Percentiles rank a stretch among this genome's conserved stretches.
phyloP scores from a whole-genome alignment of 2,113 vertebrate genomes.

The Leptobrachium ailaonicum region DNA sequence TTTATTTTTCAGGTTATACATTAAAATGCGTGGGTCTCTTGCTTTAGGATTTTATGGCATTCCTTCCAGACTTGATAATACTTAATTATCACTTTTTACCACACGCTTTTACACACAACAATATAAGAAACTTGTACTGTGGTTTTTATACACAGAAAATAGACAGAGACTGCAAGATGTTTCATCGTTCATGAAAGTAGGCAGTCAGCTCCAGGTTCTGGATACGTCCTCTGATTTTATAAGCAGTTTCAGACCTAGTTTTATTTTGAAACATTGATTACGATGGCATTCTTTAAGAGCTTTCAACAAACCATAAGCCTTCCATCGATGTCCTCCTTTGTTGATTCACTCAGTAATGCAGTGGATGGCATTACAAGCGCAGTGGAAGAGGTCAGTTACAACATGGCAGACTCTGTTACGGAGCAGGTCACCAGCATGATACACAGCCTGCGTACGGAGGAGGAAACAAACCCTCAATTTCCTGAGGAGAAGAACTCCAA shows the following conservation, averaged over 20 bases:
- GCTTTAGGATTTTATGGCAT: too few relatives aligned
- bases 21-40: too few relatives aligned
- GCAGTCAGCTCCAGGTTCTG: neutral
- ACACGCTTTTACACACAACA: too few relatives aligned
- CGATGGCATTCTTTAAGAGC: slow-evolving; percentile 91
- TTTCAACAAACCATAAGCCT: slow-evolving; percentile 81
- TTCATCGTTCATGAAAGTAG: neutral
- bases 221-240: neutral
- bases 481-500: slow-evolving; percentile 28
- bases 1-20: too few relatives aligned
- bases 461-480: slow-evolving; percentile 58
- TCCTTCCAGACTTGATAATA: too few relatives aligned
- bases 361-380: slow-evolving; percentile 82
- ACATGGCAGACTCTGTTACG: slow-evolving; percentile 83
- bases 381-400: slow-evolving; percentile 82
- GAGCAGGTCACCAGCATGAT: slow-evolving; percentile 88
- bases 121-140: too few relatives aligned
- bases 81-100: too few relatives aligned
- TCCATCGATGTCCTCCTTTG: slow-evolving; percentile 85
- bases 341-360: slow-evolving; percentile 81
- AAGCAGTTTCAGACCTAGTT: neutral
- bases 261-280: neutral
- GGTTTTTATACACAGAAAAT: neutral
- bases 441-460: slow-evolving; percentile 72
- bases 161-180: neutral